Evolutionary conservation across 2,888 invertebrate genomes (phyloP).

Genomic region (Entomobrya multifasciata): DNA sequence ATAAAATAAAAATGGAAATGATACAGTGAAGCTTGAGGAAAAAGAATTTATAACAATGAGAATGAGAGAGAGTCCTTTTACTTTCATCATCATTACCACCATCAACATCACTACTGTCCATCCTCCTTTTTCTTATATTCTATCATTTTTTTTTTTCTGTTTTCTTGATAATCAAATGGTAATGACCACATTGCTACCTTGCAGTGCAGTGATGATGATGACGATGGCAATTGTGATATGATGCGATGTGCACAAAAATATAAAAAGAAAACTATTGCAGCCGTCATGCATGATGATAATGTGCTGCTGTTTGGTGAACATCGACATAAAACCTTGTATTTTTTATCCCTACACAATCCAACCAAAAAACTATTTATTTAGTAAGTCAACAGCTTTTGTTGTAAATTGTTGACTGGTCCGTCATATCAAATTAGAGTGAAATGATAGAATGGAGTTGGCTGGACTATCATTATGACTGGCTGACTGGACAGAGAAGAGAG

Average conservation of each 20-base stretch:
- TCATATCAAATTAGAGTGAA: conserved; percentile 43
- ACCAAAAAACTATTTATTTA: conserved; percentile 50
- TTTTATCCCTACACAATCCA: too few relatives aligned
- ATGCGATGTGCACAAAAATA: conserved; percentile 32
- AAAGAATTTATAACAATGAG: background rate
- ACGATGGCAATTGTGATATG: too few relatives aligned
- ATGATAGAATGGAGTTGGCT: background rate
- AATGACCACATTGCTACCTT: conserved; percentile 45
- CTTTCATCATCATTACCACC: conserved; percentile 48
- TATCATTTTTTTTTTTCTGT: conserved; percentile 22
- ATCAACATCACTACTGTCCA: too few relatives aligned
- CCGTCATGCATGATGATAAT: conserved; percentile 57
- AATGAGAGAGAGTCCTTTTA: conserved; percentile 36
- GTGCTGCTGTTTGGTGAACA: too few relatives aligned
- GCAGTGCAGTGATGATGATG: conserved; percentile 15
- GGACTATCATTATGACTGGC: conserved; percentile 31
- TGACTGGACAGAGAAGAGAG: conserved; percentile 9
- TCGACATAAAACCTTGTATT: too few relatives aligned
- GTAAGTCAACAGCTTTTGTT: conserved; percentile 53
- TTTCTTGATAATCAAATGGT: conserved; percentile 39
- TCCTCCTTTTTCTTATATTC: too few relatives aligned
- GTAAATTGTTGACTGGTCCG: conserved; percentile 42
- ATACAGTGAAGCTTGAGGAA: background rate
- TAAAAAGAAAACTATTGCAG: too few relatives aligned
- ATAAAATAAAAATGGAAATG: background rate